A percentile compares a stretch with the other conserved stretches of the same genome.
Conservation (phyloP, 2,113 vertebrate genomes). For the Leiothrix lutea region DNA sequence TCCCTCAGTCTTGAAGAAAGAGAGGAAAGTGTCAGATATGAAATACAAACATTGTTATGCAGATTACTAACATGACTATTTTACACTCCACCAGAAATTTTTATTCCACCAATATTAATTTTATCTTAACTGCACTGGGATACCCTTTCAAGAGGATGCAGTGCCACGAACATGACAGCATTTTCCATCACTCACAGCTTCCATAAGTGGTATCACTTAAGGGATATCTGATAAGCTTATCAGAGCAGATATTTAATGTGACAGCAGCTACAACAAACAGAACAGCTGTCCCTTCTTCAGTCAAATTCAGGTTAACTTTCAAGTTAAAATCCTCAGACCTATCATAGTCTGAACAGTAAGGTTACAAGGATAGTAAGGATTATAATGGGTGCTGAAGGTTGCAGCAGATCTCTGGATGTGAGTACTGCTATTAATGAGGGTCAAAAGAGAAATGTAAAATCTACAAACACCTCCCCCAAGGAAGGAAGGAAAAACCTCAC, state of each 20-base stretch:
- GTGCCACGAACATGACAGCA: fast-evolving
- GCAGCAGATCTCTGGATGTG: neutral
- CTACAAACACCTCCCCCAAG: fast-evolving
- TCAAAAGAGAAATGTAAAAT: neutral
- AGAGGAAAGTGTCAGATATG: neutral
- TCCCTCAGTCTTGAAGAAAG: neutral
- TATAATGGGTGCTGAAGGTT: neutral
- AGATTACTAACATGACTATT: neutral
- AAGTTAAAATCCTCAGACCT: neutral
- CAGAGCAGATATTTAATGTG: neutral
- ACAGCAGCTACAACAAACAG: neutral
- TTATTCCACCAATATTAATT: neutral
- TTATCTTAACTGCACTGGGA: neutral
- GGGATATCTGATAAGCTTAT: neutral
- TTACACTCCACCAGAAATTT: neutral
- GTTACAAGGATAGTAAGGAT: neutral
- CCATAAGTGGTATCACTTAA: neutral
- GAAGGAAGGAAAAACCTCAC: fast-evolving
- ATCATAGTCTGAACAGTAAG: neutral
- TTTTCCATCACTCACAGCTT: neutral
- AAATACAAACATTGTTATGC: neutral
- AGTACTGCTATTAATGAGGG: neutral
- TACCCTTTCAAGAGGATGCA: neutral
- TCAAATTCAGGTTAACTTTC: neutral
- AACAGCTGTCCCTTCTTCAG: neutral